Conservation (phyloP, 92 coral and sea anemone genomes). For the Porites divaricata region DNA sequence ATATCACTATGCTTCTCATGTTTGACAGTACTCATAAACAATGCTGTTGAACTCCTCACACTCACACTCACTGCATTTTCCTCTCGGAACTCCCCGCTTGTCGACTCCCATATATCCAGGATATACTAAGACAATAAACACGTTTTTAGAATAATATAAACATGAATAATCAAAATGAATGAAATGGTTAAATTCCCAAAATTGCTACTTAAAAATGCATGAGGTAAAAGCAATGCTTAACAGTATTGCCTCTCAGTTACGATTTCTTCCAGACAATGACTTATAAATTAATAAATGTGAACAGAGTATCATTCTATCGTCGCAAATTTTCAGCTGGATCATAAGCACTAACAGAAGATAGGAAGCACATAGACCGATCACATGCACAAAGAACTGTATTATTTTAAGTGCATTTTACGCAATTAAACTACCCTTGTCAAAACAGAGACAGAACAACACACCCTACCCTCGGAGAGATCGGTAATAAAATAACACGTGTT, state of each 20-base stretch:
- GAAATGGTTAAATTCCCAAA: slow-evolving; percentile 23
- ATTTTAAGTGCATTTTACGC: neutral
- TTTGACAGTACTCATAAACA: slow-evolving; percentile 37
- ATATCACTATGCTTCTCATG: slow-evolving; percentile 26
- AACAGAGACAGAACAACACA: no score
- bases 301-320: slow-evolving; percentile 22
- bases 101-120: slow-evolving; percentile 27
- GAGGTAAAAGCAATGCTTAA: slow-evolving; percentile 16
- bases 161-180: slow-evolving; percentile 4
- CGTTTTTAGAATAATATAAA: slow-evolving; percentile 22
- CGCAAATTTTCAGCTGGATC: slow-evolving; percentile 22
- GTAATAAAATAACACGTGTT: slow-evolving; percentile 9
- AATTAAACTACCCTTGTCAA: slow-evolving; percentile 24
- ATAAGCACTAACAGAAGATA: slow-evolving; percentile 17
- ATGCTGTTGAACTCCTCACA: slow-evolving; percentile 42
- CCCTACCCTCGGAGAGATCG: slow-evolving; percentile 28
- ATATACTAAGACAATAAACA: slow-evolving; percentile 28
- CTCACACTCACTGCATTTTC: slow-evolving; percentile 35
- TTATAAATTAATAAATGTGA: slow-evolving; percentile 10
- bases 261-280: slow-evolving; percentile 19
- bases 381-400: slow-evolving; percentile 26
- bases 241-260: neutral
- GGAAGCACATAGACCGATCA: slow-evolving; percentile 15
- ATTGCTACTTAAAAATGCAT: slow-evolving; percentile 27
- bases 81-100: slow-evolving; percentile 42